Conservation (phyloP, 2,888 invertebrate species). For the Caenorhabditis drosophilae region DNA sequence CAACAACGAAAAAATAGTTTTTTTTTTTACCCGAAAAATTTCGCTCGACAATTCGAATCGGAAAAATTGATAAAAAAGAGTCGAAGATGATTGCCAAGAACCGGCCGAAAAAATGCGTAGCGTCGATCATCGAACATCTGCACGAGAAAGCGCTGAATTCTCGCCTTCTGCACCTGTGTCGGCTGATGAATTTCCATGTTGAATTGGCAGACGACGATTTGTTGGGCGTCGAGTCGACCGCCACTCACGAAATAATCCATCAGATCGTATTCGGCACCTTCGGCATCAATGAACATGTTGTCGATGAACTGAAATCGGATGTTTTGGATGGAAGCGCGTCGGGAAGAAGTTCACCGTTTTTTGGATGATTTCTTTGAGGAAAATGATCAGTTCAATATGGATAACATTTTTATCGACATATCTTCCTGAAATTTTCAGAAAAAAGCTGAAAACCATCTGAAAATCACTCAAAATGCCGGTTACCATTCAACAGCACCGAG, state of each 20-base stretch:
- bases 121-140: conserved; percentile 22
- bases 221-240: conserved; percentile 33
- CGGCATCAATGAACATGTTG: conserved; percentile 39
- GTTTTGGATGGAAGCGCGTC: background rate
- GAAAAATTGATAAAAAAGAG: conserved; percentile 35
- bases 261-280: conserved; percentile 41
- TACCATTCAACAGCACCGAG: no score
- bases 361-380: conserved; percentile 28
- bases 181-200: conserved; percentile 42
- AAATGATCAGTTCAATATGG: conserved; percentile 35
- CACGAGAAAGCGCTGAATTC: conserved; percentile 35
- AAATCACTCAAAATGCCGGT: no score
- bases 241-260: conserved; percentile 36
- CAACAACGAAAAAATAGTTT: background rate
- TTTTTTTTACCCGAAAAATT: conserved; percentile 23
- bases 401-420: conserved; percentile 25
- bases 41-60: conserved; percentile 29
- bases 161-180: conserved; percentile 26
- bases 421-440: conserved; percentile 19
- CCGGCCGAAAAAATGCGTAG: conserved; percentile 30
- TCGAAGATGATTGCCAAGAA: conserved; percentile 29
- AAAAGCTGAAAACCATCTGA: no score
- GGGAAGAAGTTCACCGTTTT: conserved; percentile 5
- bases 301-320: conserved; percentile 29
- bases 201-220: conserved; percentile 41